Base-by-base conservation (phyloP, 2,888 invertebrate species). In the Crossocerus cetratus region DNA sequence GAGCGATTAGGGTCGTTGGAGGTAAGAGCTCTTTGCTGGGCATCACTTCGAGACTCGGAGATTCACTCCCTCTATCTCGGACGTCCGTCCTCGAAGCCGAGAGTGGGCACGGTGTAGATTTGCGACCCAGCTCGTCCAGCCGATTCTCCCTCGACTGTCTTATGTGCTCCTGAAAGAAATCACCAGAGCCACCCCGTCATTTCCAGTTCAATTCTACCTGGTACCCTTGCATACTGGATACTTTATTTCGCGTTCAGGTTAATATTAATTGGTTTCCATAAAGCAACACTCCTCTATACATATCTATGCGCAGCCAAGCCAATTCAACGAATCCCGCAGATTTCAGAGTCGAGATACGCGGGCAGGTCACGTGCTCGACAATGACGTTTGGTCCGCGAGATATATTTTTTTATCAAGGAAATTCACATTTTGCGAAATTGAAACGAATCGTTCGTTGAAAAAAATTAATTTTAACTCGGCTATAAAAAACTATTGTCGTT, bases 81-180 rank as follows among this genome's bases (percentile, higher is more conserved):
- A 88, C 77, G 59, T 88, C 86, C 2, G 87, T 87, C 60, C 85
- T 85, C 2, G 89, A 84, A 14, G 82, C 69, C 2, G 86, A 77
- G 58, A 87, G 78, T 3, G 86, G 87, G 72, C 89, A 86, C 2
- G 89, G 87, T 3, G 87, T 89, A 21, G 86, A 75, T 72, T 89
- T 89, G 3, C 90, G 87, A 32, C 93, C 94, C 78, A 94, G 89
- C 86, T 94, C 93, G 87, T 96, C 95, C 72, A 96, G 90, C 49
- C 95, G 93, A 83, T 95, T 95, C 87, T 96, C 96, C 68, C 95
- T 94, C 0, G 96, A 96, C 84, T 95, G 94, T 4, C 95, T 92
- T 84, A 96, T 94, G 89, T 94, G 94, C 83, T 94, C 94, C 94
- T 94, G 91, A 1, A 82, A 77, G 16, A 70, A 54, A 62, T 43